These are phyloP conservation scores for Polypedilum pembai DNA, from an alignment of 1,140 invertebrate genomes.

Conservation along the genomic window DNA sequence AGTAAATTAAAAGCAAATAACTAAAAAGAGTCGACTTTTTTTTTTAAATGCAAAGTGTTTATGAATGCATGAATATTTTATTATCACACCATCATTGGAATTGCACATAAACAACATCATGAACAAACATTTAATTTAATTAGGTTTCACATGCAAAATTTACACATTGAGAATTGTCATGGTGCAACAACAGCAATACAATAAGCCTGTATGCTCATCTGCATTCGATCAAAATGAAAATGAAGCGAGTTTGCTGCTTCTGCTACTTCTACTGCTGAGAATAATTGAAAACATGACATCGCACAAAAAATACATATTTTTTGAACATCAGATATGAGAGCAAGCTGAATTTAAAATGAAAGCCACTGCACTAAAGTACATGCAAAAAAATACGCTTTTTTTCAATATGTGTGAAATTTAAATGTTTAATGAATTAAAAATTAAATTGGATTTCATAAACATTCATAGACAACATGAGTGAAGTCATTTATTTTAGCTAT, in stretches of 20 bases:
- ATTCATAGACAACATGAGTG: too few species aligned
- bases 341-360: not conserved
- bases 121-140: constrained; percentile 26
- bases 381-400: not conserved
- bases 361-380: not conserved
- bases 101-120: constrained; percentile 14
- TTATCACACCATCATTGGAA: not conserved
- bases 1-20: not conserved
- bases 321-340: not conserved
- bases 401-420: not conserved
- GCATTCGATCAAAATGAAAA: too few species aligned
- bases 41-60: too few species aligned
- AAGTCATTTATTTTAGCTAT: too few species aligned
- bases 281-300: constrained; percentile 14
- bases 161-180: not conserved
- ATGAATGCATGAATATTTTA: not conserved
- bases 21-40: too few species aligned
- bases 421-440: constrained; percentile 20
- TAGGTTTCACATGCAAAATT: constrained; percentile 4
- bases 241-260: too few species aligned
- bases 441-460: not conserved
- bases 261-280: not conserved
- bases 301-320: not conserved
- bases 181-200: not conserved
- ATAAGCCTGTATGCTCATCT: not conserved